Evolutionary conservation across 2,797 vertebrate species (phyloP).

Genomic region (Onychomys arenicola): DNA sequence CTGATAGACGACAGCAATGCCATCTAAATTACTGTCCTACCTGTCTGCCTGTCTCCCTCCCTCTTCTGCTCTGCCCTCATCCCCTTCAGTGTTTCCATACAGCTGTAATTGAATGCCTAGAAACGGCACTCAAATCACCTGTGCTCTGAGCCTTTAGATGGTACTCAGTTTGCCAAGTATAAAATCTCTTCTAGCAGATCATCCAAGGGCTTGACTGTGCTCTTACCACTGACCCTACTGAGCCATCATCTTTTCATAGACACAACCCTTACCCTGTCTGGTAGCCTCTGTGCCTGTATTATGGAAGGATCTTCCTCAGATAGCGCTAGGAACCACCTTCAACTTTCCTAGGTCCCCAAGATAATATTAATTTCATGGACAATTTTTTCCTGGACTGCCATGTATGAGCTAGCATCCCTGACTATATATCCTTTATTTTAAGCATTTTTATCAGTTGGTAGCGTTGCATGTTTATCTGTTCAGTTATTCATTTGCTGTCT

Average conservation of each 20-base stretch:
- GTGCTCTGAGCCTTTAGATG: neutral
- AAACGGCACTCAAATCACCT: neutral
- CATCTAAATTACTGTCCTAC: neutral
- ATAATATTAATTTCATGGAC: neutral
- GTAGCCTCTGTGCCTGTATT: neutral
- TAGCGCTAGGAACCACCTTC: fast-evolving
- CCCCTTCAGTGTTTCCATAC: neutral
- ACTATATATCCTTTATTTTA: neutral
- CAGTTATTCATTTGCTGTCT: neutral
- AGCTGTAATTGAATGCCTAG: neutral
- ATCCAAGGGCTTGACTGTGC: neutral
- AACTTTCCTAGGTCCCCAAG: neutral
- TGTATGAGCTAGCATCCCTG: neutral
- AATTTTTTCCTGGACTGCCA: neutral
- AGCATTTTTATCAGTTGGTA: neutral
- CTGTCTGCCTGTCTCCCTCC: neutral
- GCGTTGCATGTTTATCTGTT: neutral
- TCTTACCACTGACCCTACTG: neutral
- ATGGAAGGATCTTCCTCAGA: too few species aligned
- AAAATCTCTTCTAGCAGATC: neutral
- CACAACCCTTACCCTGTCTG: neutral
- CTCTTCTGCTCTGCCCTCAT: neutral
- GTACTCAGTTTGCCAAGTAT: neutral
- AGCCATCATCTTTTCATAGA: neutral
- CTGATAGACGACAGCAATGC: neutral